Evolutionary conservation across 2,888 invertebrate genomes (phyloP).

Genomic region (Clitarchus hookeri): DNA sequence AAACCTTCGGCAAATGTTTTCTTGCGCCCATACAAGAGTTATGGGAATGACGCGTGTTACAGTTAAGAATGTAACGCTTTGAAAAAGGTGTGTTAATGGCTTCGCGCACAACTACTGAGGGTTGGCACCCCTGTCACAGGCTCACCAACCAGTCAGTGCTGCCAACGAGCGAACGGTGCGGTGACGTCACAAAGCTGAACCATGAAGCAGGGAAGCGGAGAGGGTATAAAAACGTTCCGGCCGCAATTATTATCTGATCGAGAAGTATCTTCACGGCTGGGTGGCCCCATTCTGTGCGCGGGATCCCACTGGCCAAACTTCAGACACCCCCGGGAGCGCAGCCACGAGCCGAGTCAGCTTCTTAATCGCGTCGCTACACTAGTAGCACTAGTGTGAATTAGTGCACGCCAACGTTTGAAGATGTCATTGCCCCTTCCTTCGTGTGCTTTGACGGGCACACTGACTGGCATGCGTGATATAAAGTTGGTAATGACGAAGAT

Average conservation of each 20-base stretch:
- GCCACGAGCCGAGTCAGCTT: neutral
- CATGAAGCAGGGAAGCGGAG: neutral
- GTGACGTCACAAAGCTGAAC: neutral
- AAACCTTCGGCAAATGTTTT: no score
- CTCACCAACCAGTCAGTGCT: neutral
- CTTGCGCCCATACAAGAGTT: no score
- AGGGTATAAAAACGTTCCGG: slow-evolving; percentile 12
- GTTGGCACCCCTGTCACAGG: neutral
- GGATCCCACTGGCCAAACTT: neutral
- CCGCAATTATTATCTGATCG: slow-evolving; percentile 42
- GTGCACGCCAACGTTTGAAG: no score
- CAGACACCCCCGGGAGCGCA: neutral
- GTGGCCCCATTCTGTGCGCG: slow-evolving; percentile 39
- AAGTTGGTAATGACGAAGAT: no score
- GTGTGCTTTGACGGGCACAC: no score
- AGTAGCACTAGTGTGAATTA: no score
- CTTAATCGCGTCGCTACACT: neutral
- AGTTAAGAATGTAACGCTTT: no score
- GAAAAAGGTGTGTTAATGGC: no score
- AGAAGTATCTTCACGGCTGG: slow-evolving; percentile 43
- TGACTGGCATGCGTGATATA: no score
- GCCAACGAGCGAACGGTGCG: neutral
- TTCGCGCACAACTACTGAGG: neutral
- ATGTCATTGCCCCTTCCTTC: no score
- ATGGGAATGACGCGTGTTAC: no score